phyloP scores from a whole-genome alignment of 1,140 invertebrate species.

The Stegodyphus mimosarum region DNA sequence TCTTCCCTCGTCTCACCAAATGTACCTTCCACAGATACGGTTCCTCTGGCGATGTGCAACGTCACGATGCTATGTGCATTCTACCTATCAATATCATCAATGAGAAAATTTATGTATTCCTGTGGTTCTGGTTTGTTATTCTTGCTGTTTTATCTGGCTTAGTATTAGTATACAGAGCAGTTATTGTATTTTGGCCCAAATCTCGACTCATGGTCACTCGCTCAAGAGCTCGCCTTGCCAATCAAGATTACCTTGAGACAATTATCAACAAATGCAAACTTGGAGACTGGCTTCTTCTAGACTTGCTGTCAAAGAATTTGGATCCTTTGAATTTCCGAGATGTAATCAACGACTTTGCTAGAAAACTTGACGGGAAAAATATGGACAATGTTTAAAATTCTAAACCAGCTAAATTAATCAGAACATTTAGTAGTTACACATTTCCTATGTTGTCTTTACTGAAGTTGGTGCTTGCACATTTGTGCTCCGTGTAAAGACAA shows the following conservation, averaged over 20 bases:
- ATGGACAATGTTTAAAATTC: conserved; percentile 41
- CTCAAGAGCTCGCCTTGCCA: conserved; percentile 62
- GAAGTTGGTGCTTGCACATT: background rate
- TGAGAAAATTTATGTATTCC: conserved; percentile 82
- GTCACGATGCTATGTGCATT: conserved; percentile 72
- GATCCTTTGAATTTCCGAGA: conserved; percentile 70
- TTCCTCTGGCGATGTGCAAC: conserved; percentile 79
- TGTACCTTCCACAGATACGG: conserved; percentile 90
- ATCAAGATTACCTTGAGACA: conserved; percentile 58
- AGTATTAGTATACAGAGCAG: conserved; percentile 80
- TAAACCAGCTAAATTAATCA: background rate
- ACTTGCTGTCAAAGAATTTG: conserved; percentile 86
- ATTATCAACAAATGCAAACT: conserved; percentile 71
- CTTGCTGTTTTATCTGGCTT: conserved; percentile 75
- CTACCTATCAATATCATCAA: conserved; percentile 82
- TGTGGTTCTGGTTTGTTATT: conserved; percentile 74
- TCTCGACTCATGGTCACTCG: conserved; percentile 60
- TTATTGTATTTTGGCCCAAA: conserved; percentile 76
- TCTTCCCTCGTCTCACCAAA: conserved; percentile 91
- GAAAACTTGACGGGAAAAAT: conserved; percentile 53
- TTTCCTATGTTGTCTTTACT: background rate
- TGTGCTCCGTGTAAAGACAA: background rate
- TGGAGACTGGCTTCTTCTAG: conserved; percentile 85
- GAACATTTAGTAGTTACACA: background rate
- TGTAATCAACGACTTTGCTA: conserved; percentile 60